Evolutionary conservation across 2,888 invertebrate genomes (phyloP).

Genomic region (Erebia ligea): DNA sequence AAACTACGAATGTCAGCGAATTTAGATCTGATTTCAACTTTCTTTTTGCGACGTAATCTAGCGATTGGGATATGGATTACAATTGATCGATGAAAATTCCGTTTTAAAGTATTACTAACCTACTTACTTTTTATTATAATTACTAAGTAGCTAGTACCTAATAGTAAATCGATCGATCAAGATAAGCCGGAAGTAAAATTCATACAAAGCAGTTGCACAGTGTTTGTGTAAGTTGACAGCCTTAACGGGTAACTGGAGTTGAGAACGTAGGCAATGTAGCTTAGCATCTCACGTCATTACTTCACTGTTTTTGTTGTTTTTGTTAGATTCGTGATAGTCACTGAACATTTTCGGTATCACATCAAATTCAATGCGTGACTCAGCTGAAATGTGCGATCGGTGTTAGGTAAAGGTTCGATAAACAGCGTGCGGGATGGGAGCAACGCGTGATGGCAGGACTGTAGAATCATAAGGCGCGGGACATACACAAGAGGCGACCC

Average conservation of each 20-base stretch:
- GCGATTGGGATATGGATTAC: background rate
- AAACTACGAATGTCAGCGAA: conserved; percentile 14
- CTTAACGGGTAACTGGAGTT: conserved; percentile 6
- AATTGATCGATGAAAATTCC: background rate
- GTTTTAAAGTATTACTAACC: background rate
- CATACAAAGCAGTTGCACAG: too few relatives aligned
- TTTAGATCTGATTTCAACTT: background rate
- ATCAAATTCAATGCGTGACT: background rate
- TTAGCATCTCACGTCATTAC: conserved; percentile 20
- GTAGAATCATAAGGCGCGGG: too few relatives aligned
- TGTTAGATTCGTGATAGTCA: background rate
- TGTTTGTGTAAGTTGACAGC: background rate
- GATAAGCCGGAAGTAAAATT: too few relatives aligned
- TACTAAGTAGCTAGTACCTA: too few relatives aligned
- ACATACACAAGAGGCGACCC: too few relatives aligned
- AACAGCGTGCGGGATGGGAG: too few relatives aligned
- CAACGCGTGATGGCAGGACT: too few relatives aligned
- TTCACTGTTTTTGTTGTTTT: conserved; percentile 6
- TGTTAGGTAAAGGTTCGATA: too few relatives aligned
- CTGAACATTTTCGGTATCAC: background rate
- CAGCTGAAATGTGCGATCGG: too few relatives aligned
- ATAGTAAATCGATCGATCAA: too few relatives aligned
- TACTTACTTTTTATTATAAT: background rate
- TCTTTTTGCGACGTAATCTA: background rate
- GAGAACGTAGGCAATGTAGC: conserved; percentile 8